These are phyloP conservation scores for Drosophila flavopinicola DNA, from an alignment of 2,888 invertebrate species.

Conservation along the genomic window DNA sequence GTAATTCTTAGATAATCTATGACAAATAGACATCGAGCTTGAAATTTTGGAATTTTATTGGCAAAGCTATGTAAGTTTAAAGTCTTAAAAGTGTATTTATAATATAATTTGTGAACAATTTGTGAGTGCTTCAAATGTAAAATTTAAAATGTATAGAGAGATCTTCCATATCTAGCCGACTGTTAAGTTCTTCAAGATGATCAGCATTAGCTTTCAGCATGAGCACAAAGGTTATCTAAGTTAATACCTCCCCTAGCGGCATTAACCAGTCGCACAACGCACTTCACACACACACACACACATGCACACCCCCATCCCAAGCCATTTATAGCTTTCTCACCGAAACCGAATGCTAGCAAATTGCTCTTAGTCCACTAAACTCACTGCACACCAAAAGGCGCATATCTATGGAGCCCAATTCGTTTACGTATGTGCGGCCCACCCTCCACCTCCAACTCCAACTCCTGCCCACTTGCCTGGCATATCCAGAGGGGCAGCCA, in stretches of 20 bases:
- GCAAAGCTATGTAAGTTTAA: too few relatives aligned
- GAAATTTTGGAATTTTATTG: too few relatives aligned
- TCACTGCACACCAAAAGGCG: constrained; percentile 44
- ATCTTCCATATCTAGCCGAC: too few relatives aligned
- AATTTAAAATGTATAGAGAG: too few relatives aligned
- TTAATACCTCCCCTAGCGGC: constrained; percentile 38
- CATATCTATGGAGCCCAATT: neutral
- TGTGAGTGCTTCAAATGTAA: too few relatives aligned
- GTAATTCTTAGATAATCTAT: too few relatives aligned
- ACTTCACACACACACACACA: constrained; percentile 11
- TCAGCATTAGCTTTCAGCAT: constrained; percentile 9
- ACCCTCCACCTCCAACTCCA: accelerated
- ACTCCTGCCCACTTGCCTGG: neutral
- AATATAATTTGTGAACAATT: too few relatives aligned
- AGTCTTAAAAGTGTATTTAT: too few relatives aligned
- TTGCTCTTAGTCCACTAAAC: constrained; percentile 58
- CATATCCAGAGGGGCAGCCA: constrained; percentile 45
- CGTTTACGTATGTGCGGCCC: too few relatives aligned
- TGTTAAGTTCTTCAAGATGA: neutral
- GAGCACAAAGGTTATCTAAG: constrained; percentile 35
- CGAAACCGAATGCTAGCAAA: constrained; percentile 54
- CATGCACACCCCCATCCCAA: constrained; percentile 3
- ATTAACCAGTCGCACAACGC: constrained; percentile 25
- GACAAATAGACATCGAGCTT: too few relatives aligned
- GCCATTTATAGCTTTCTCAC: constrained; percentile 31